phyloP scores from a whole-genome alignment of 2,888 invertebrate species.

The Pachydiplax longipennis region DNA sequence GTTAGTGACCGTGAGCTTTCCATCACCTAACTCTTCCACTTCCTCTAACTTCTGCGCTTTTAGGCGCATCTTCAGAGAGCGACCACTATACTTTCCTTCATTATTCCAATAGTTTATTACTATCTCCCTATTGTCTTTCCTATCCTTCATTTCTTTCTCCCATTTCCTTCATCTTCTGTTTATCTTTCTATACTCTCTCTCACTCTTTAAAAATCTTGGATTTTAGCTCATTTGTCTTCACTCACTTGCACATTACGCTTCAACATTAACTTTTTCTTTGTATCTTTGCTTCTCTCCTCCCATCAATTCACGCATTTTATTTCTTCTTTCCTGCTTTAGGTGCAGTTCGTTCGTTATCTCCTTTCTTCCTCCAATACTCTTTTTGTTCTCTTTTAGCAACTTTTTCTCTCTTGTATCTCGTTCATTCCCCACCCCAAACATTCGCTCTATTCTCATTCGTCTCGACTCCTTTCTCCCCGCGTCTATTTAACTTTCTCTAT shows the following conservation, averaged over 20 bases:
- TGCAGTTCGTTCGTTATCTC: too few species aligned
- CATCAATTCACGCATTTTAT: not conserved
- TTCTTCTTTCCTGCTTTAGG: not conserved
- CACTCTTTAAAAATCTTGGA: not conserved
- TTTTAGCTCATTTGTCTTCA: too few species aligned
- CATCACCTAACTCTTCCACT: too few species aligned
- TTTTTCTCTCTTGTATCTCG: not conserved
- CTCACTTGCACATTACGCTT: not conserved
- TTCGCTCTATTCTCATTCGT: not conserved
- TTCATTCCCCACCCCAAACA: not conserved
- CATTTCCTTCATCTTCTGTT: not conserved
- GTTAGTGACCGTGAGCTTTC: too few species aligned
- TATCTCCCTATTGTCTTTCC: too few species aligned
- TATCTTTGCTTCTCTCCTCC: not conserved
- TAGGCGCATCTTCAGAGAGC: too few species aligned
- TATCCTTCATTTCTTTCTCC: too few species aligned
- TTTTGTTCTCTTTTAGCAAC: not conserved
- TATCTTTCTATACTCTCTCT: not conserved
- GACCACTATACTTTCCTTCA: too few species aligned
- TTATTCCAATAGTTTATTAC: too few species aligned
- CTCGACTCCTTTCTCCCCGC: not conserved
- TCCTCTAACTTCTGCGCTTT: too few species aligned
- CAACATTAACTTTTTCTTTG: not conserved
- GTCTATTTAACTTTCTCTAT: not conserved
- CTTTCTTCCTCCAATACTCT: not conserved